Conservation (phyloP, 2,113 vertebrate genomes). For the Azemiops feae region DNA sequence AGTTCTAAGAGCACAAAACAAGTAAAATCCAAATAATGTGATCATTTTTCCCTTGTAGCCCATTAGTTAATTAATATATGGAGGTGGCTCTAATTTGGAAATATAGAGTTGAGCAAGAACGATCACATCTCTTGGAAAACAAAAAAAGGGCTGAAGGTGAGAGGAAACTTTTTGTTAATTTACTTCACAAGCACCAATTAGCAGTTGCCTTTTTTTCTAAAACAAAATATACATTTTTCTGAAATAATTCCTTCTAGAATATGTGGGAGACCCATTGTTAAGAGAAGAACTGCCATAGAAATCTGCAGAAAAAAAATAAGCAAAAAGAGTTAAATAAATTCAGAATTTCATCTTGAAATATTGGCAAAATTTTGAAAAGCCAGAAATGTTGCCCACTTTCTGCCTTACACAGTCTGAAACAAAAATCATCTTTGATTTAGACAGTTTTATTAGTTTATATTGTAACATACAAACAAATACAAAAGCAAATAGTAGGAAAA, state of each 20-base stretch:
- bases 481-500: too few species aligned
- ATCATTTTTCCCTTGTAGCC: neutral
- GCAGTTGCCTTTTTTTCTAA: neutral
- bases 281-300: neutral
- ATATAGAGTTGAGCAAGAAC: neutral
- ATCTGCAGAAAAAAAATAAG: neutral
- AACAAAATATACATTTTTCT: neutral
- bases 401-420: neutral
- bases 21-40: neutral
- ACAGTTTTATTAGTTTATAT: too few species aligned
- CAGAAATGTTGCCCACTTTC: neutral
- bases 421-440: neutral
- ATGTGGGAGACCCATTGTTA: neutral
- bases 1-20: neutral
- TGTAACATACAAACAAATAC: too few species aligned
- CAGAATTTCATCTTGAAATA: neutral
- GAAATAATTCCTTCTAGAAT: neutral
- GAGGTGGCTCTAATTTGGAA: neutral
- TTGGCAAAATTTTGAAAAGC: neutral
- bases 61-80: neutral
- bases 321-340: neutral
- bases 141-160: neutral
- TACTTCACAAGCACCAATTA: neutral
- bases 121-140: neutral
- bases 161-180: neutral